A percentile compares a stretch with the other conserved stretches of the same genome.
phyloP scores from a whole-genome alignment of 2,797 vertebrate genomes.

The Helicolenus hilgendorfi region DNA sequence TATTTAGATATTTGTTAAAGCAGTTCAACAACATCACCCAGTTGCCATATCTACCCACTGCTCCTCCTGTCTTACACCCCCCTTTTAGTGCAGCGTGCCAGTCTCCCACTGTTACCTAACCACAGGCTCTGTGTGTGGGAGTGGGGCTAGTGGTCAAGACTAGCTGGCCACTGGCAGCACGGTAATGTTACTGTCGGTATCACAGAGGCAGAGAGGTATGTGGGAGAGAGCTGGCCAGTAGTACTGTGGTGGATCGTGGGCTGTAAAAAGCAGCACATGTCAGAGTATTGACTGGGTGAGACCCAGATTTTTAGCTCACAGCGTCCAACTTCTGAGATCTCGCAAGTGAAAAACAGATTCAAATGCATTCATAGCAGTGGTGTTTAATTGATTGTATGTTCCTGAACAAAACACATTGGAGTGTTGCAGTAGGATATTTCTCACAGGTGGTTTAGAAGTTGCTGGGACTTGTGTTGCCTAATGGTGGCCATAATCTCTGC shows the following conservation, averaged over 20 bases:
- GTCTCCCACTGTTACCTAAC: constrained; percentile 86
- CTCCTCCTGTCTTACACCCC: constrained; percentile 81
- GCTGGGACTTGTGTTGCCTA: background rate
- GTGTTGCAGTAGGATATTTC: background rate
- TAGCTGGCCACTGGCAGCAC: constrained; percentile 78
- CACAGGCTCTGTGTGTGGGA: constrained; percentile 82
- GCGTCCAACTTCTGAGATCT: constrained; percentile 33
- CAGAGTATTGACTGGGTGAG: constrained; percentile 66
- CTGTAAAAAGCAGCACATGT: constrained; percentile 75
- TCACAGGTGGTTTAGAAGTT: background rate
- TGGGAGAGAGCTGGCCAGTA: constrained; percentile 82
- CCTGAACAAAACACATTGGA: background rate
- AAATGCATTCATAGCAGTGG: constrained; percentile 3
- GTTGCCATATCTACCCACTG: constrained; percentile 77
- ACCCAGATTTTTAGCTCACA: constrained; percentile 27
- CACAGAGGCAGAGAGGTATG: constrained; percentile 77
- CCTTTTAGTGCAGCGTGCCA: constrained; percentile 72
- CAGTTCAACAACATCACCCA: constrained; percentile 40
- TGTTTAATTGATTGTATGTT: constrained; percentile 13
- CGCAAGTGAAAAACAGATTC: constrained; percentile 34
- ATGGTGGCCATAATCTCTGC: background rate
- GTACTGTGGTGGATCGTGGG: constrained; percentile 69
- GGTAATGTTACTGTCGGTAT: constrained; percentile 62
- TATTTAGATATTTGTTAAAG: constrained; percentile 37
- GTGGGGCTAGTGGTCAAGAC: constrained; percentile 85